Conservation (phyloP, 2,113 vertebrate species). For the Papio anubis region DNA sequence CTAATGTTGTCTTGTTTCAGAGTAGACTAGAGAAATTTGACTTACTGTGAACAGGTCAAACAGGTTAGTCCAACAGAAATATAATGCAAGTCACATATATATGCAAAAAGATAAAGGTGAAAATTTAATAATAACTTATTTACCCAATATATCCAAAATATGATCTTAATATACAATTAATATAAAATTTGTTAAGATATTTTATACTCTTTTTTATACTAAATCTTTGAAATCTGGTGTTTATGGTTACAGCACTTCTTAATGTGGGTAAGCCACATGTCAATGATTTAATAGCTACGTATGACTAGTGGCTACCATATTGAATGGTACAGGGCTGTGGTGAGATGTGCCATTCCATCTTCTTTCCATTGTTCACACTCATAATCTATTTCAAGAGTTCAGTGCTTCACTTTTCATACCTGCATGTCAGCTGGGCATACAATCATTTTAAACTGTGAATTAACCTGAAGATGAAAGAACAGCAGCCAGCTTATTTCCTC, state of each 20-base stretch:
- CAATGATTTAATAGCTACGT: neutral
- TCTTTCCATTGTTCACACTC: neutral
- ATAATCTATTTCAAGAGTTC: neutral
- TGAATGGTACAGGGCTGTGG: neutral
- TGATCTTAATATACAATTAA: neutral
- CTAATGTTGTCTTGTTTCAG: neutral
- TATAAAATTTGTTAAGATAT: neutral
- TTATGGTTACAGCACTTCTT: neutral
- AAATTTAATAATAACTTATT: neutral
- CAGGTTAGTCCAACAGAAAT: neutral
- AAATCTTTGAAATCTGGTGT: neutral
- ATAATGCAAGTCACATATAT: neutral
- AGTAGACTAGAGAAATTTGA: neutral
- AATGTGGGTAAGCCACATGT: neutral
- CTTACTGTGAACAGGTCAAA: conserved; percentile 18
- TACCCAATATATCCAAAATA: neutral
- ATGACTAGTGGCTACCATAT: neutral
- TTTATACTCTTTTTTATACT: neutral
- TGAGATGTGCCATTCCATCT: neutral
- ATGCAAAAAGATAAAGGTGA: neutral
- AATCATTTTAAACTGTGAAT: neutral
- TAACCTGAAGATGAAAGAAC: neutral
- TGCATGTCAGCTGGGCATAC: neutral
- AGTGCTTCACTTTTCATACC: neutral
- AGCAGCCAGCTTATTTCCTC: neutral